phyloP scores from a whole-genome alignment of 2,797 vertebrate genomes.

The Somateria mollissima region DNA sequence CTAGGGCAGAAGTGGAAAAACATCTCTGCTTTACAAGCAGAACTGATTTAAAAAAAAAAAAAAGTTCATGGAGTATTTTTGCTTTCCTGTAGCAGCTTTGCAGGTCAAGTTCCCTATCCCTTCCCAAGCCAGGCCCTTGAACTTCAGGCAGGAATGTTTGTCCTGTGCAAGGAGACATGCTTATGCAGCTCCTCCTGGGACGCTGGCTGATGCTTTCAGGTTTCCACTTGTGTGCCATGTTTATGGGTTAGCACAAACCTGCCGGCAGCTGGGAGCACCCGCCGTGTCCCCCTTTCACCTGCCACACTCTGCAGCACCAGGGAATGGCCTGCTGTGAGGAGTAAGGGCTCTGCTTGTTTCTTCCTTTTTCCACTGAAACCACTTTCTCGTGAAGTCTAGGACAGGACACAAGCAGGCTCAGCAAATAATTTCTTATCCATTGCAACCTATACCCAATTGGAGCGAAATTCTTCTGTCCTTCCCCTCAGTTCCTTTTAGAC shows the following conservation, averaged over 20 bases:
- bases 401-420: neutral
- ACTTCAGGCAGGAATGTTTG: neutral
- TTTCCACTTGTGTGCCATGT: neutral
- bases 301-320: accelerated
- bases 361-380: neutral
- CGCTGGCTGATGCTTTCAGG: neutral
- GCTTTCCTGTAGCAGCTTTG: neutral
- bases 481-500: neutral
- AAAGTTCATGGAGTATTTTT: neutral
- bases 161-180: accelerated
- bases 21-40: neutral
- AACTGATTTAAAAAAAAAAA: neutral
- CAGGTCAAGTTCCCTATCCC: neutral
- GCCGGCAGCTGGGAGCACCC: neutral
- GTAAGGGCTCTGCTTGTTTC: neutral
- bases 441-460: neutral
- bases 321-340: neutral
- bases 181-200: neutral
- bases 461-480: neutral
- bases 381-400: neutral
- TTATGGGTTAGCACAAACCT: neutral
- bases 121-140: neutral
- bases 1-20: neutral
- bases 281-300: neutral
- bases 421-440: neutral